Percentiles rank a stretch among this genome's conserved stretches.
Evolutionary conservation across 2,888 invertebrate genomes (phyloP).

Genomic region (Plemyria rubiginata): DNA sequence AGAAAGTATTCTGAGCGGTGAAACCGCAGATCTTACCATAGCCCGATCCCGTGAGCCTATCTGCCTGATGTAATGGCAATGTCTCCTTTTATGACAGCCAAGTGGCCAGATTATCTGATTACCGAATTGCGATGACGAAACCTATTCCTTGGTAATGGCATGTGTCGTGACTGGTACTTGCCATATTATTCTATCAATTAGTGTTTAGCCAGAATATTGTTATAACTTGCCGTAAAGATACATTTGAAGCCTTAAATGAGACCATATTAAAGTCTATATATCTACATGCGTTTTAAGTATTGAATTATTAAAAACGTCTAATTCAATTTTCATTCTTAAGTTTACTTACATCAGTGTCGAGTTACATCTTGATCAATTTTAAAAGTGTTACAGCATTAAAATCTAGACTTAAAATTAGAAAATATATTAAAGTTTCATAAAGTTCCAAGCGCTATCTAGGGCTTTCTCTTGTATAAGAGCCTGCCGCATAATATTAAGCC

Average conservation of each 20-base stretch:
- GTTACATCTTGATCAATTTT: slow-evolving; percentile 12
- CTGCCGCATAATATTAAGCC: slow-evolving; percentile 68
- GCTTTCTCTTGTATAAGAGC: slow-evolving; percentile 66
- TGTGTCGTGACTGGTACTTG: background rate
- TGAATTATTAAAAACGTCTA: too few relatives aligned
- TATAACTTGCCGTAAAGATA: background rate
- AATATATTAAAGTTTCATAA: slow-evolving; percentile 74
- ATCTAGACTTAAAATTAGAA: slow-evolving; percentile 52
- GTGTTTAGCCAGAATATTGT: background rate
- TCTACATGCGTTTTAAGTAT: too few relatives aligned
- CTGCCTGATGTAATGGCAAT: slow-evolving; percentile 47
- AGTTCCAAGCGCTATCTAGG: slow-evolving; percentile 62
- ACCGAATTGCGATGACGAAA: slow-evolving; percentile 33
- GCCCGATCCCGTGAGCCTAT: slow-evolving; percentile 51
- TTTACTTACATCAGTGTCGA: too few relatives aligned
- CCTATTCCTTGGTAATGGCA: slow-evolving; percentile 3
- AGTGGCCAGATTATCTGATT: slow-evolving; percentile 27
- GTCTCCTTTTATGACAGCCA: slow-evolving; percentile 44
- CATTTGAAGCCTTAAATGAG: too few relatives aligned
- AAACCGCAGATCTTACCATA: slow-evolving; percentile 59
- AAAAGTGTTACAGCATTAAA: slow-evolving; percentile 45
- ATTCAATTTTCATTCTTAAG: too few relatives aligned
- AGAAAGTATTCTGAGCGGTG: slow-evolving; percentile 71
- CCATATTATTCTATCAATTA: slow-evolving; percentile 10
- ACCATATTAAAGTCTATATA: too few relatives aligned